phyloP scores from a whole-genome alignment of 2,113 vertebrate species.

The Neodon shergylaensis region DNA sequence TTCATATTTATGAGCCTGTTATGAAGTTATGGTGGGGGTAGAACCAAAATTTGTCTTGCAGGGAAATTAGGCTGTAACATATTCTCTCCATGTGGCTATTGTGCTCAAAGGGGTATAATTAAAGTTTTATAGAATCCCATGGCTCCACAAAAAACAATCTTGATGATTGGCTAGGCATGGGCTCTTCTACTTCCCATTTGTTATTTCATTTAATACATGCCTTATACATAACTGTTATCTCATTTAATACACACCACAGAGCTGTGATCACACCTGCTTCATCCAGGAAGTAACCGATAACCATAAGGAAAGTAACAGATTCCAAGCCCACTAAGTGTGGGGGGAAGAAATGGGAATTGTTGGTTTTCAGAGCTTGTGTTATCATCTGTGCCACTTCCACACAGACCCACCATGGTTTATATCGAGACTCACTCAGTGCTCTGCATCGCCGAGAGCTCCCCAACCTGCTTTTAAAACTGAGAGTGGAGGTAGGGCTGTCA shows the following conservation, averaged over 20 bases:
- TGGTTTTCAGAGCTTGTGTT: background rate
- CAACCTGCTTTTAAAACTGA: background rate
- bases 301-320: slow-evolving; percentile 15
- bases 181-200: background rate
- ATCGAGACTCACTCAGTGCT: background rate
- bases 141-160: slow-evolving; percentile 14
- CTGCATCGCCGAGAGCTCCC: background rate
- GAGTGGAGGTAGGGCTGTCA: background rate
- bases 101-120: slow-evolving; percentile 18
- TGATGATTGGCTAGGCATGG: background rate
- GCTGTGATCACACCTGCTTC: background rate
- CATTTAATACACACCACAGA: background rate
- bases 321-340: background rate
- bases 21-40: background rate
- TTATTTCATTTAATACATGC: background rate
- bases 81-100: slow-evolving; percentile 30
- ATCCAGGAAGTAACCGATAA: background rate
- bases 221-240: background rate
- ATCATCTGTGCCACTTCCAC: background rate
- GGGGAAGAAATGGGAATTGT: background rate
- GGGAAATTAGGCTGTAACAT: slow-evolving; percentile 15
- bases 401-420: background rate
- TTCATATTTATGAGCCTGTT: slow-evolving; percentile 58
- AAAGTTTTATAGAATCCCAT: slow-evolving; percentile 38
- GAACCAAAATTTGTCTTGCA: slow-evolving; percentile 50